These are phyloP conservation scores for Subacronicta megacephala DNA, from an alignment of 2,888 invertebrate species.

Conservation along the genomic window DNA sequence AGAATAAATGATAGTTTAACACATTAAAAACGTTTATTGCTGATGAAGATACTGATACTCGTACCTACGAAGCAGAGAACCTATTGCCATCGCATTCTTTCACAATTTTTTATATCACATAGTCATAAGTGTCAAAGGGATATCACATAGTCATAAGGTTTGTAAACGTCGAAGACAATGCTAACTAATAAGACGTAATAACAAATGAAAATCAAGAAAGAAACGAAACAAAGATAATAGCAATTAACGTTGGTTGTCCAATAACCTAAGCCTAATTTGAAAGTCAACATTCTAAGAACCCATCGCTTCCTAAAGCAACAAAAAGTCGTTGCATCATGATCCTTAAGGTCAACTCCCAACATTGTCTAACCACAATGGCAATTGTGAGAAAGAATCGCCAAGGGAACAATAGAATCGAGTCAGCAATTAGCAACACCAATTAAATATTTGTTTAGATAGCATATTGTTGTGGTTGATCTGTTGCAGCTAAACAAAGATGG, in stretches of 20 bases:
- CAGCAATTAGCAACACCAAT: slow-evolving; percentile 85
- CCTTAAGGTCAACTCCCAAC: slow-evolving; percentile 87
- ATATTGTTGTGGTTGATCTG: slow-evolving; percentile 70
- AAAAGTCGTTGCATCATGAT: slow-evolving; percentile 73
- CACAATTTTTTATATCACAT: too few species aligned
- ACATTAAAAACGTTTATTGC: slow-evolving; percentile 24
- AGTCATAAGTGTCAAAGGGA: too few species aligned
- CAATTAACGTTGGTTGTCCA: not conserved
- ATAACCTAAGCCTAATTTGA: slow-evolving; percentile 49
- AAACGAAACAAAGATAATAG: too few species aligned
- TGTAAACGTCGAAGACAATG: too few species aligned
- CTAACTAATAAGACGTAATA: too few species aligned
- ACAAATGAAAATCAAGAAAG: too few species aligned
- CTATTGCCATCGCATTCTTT: too few species aligned
- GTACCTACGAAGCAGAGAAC: not conserved
- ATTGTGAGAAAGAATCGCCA: slow-evolving; percentile 85
- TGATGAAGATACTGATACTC: slow-evolving; percentile 14
- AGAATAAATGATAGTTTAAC: slow-evolving; percentile 20
- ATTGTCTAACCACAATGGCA: slow-evolving; percentile 86
- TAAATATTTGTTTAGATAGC: slow-evolving; percentile 80
- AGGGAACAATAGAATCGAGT: slow-evolving; percentile 79
- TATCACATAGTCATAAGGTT: too few species aligned
- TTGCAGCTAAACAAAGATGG: slow-evolving; percentile 68
- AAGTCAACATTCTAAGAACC: slow-evolving; percentile 64
- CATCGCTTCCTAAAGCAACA: slow-evolving; percentile 62